Base-by-base conservation (phyloP, 1,140 invertebrate species). In the Drosophila yakuba region DNA sequence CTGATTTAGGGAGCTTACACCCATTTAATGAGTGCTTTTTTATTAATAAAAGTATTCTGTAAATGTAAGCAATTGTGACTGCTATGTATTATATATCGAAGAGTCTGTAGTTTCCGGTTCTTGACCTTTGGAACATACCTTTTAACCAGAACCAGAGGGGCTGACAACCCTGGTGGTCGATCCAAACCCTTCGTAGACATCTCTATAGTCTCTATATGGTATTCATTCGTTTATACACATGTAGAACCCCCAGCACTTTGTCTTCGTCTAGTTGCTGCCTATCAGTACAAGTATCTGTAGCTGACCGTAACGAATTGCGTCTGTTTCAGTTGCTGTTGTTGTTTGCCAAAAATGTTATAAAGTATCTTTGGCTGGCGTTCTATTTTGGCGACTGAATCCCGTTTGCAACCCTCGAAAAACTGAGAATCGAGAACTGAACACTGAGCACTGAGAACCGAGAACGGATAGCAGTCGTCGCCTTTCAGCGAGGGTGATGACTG, bases 301-400 rank as follows among this genome's bases (percentile, higher is more conserved):
- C 80, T 89, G 84, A 78, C 84, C 84, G 84, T 89, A 89, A 80
- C 84, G 85, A 89, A 89, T 89, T 89, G 69, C 77, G 67, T 68
- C 74, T 84, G 68, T 84, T 74, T 74, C 45, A 54, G 28, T 63
- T 83, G 66, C 69, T 86, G 66, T 79, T 89, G 8, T 32, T 32
- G 32, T 10, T 43, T 88, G 72, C 76, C 64, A 78, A 84, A 68
- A 75, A 77, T 32, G 32, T 39, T 52, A 66, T 67, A 75, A 88
- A 88, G 83, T 88, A 74, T 82, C 50, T 81, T 48, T n/a, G 14
- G n/a, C 28, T 11, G 23, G 43, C 43, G 43, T 20, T 45, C 15
- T 45, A 45, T 47, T 47, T 47, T 14, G 59, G 38, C 38, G 38
- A 60, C 68, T 79, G 60, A 77, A 62, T 66, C 78, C 60, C 51